Conservation (phyloP, 2,888 invertebrate species). For the Nycteola revayana region DNA sequence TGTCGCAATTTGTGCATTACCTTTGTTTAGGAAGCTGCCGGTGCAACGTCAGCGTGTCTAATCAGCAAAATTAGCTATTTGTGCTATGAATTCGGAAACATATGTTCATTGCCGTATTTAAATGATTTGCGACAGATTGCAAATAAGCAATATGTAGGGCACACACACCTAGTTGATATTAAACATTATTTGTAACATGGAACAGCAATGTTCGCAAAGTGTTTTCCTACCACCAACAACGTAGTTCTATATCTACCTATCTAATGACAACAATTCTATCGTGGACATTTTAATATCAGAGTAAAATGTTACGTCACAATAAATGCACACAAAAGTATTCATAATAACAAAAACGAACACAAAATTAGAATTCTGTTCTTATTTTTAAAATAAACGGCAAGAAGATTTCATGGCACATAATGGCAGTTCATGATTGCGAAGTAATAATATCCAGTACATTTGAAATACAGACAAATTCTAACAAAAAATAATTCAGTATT, state of each 20-base stretch:
- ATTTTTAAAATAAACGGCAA: no score
- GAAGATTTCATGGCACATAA: no score
- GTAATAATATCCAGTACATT: no score
- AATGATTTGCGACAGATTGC: constrained; percentile 17
- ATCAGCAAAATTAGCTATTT: constrained; percentile 4
- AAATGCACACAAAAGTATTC: no score
- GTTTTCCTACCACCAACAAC: constrained; percentile 41
- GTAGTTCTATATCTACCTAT: constrained; percentile 10
- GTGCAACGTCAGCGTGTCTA: no score
- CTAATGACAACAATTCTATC: constrained; percentile 9
- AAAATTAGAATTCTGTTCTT: no score
- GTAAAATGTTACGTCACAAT: no score
- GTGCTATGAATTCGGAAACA: constrained; percentile 18
- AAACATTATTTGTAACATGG: constrained; percentile 42
- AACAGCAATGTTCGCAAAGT: constrained; percentile 39
- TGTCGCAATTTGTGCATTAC: constrained; percentile 19
- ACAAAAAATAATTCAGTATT: no score
- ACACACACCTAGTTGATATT: constrained; percentile 35
- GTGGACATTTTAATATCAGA: constrained; percentile 4
- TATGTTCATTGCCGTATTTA: constrained; percentile 20
- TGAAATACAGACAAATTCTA: no score
- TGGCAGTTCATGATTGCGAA: no score
- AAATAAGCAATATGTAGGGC: constrained; percentile 34
- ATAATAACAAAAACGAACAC: no score
- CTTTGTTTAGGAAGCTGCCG: constrained; percentile 13